phyloP scores from a whole-genome alignment of 2,888 invertebrate genomes.

The Drosophila emarginata region DNA sequence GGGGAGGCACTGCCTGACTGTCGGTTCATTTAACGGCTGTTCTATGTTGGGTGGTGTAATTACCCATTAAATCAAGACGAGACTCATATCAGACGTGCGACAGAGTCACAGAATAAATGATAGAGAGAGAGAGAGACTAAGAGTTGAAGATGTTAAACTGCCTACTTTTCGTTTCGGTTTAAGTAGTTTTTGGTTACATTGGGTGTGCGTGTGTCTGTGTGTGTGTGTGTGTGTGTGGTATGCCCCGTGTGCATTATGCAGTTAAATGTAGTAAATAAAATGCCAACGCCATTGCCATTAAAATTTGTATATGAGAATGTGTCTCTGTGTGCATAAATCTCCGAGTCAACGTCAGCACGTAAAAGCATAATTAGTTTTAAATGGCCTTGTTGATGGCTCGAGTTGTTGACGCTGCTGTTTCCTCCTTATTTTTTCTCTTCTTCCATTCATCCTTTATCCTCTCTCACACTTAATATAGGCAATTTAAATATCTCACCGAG shows the following conservation, averaged over 20 bases:
- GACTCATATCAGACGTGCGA: constrained; percentile 42
- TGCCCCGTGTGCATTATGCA: constrained; percentile 64
- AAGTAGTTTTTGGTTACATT: constrained; percentile 62
- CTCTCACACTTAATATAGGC: constrained; percentile 2
- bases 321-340: constrained; percentile 1
- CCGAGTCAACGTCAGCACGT: constrained; percentile 60
- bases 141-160: constrained; percentile 31
- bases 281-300: constrained; percentile 70
- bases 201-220: constrained; percentile 35
- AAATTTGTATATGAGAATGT: constrained; percentile 38
- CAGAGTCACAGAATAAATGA: constrained; percentile 14
- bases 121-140: background rate
- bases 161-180: constrained; percentile 59
- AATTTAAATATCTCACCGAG: constrained; percentile 6
- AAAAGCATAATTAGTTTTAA: constrained; percentile 71
- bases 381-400: constrained; percentile 65
- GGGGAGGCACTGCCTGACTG: background rate
- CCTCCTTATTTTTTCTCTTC: background rate
- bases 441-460: constrained; percentile 2
- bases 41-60: constrained; percentile 61
- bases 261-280: constrained; percentile 78
- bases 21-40: constrained; percentile 61
- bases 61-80: constrained; percentile 69
- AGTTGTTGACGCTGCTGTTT: constrained; percentile 50
- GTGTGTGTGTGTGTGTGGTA: constrained; percentile 23